phyloP scores from a whole-genome alignment of 2,113 vertebrate species.

The Heptranchias perlo region DNA sequence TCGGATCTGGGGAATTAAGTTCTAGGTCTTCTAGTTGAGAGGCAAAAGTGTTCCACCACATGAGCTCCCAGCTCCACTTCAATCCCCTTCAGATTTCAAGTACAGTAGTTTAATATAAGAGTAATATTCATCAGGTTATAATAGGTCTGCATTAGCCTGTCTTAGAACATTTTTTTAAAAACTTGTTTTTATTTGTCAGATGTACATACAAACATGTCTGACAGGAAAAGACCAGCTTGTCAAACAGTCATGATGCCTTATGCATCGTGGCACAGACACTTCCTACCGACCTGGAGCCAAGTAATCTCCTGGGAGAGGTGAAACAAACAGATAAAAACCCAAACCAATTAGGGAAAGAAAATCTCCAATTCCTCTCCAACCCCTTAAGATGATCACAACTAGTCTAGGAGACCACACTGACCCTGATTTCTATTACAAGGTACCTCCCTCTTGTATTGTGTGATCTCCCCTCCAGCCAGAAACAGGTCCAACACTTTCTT shows the following conservation, averaged over 20 bases:
- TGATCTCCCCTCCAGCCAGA: background rate
- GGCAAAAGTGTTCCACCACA: background rate
- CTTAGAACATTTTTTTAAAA: background rate
- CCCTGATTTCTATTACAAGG: background rate
- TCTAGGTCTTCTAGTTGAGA: background rate
- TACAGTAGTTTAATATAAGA: background rate
- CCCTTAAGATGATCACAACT: background rate
- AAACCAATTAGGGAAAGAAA: background rate
- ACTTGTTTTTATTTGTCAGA: background rate
- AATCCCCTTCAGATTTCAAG: background rate
- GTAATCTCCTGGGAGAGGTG: background rate
- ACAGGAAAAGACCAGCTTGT: background rate
- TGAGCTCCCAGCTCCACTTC: background rate
- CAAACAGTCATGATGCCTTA: background rate
- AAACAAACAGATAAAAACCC: background rate
- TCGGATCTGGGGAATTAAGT: background rate
- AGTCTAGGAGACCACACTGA: background rate
- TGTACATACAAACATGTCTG: background rate
- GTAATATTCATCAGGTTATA: background rate
- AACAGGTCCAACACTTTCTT: too few relatives aligned
- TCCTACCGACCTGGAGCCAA: background rate
- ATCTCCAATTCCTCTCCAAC: background rate
- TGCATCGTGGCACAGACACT: background rate
- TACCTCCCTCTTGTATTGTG: background rate
- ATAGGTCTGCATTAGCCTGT: background rate